These are phyloP conservation scores for Peromyscus melanophrys DNA, from an alignment of 2,797 vertebrate genomes.

Conservation along the genomic window DNA sequence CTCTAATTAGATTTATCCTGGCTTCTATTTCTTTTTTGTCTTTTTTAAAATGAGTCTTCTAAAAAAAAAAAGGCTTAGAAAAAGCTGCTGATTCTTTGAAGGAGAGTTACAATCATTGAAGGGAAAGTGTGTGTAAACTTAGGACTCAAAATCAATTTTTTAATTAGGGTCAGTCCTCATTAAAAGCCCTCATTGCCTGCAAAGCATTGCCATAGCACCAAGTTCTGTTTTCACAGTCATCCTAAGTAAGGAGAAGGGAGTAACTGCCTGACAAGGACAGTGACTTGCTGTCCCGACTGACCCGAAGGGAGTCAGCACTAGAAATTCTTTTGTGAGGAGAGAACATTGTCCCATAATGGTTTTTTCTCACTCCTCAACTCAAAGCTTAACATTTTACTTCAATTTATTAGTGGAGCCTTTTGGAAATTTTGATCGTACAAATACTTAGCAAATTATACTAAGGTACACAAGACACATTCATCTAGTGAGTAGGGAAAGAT, in stretches of 20 bases:
- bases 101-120: constrained; percentile 53
- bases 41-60: constrained; percentile 65
- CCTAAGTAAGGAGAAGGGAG: constrained; percentile 48
- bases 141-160: constrained; percentile 68
- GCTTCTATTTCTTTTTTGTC: constrained; percentile 32
- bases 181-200: constrained; percentile 64
- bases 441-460: constrained; percentile 52
- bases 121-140: constrained; percentile 63
- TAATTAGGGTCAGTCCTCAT: constrained; percentile 59
- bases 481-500: constrained; percentile 46
- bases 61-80: constrained; percentile 26
- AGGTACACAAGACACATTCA: constrained; percentile 48
- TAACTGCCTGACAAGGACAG: constrained; percentile 48
- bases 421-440: constrained; percentile 58
- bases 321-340: constrained; percentile 60
- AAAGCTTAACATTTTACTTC: constrained; percentile 66
- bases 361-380: constrained; percentile 67
- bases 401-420: constrained; percentile 53
- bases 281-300: constrained; percentile 57
- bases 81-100: constrained; percentile 61
- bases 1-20: constrained; percentile 67
- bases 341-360: constrained; percentile 17
- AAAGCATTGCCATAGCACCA: constrained; percentile 50
- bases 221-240: constrained; percentile 65
- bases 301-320: constrained; percentile 56